Percentiles rank a stretch among this genome's conserved stretches.
Evolutionary conservation across 2,888 invertebrate species (phyloP).

Genomic region (Nemotelus pantherinus): DNA sequence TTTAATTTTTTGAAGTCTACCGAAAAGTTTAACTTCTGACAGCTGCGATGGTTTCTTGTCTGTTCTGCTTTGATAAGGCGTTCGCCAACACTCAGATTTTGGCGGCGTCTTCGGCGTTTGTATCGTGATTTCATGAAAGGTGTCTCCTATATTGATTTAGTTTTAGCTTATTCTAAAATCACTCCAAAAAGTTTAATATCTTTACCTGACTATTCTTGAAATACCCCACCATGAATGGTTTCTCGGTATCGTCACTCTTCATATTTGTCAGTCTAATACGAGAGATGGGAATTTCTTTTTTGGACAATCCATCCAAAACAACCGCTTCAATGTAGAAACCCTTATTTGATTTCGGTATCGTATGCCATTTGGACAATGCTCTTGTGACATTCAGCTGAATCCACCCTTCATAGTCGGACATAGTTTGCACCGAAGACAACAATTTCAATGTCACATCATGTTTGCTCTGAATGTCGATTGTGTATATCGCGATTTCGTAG

Average conservation of each 20-base stretch:
- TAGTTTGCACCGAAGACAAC: conserved; percentile 79
- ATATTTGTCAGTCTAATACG: conserved; percentile 84
- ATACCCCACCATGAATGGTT: conserved; percentile 93
- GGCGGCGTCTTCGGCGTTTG: background rate
- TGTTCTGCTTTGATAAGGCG: conserved; percentile 55
- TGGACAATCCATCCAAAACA: conserved; percentile 73
- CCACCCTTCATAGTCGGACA: conserved; percentile 85
- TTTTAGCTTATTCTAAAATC: no score
- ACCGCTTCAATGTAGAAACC: conserved; percentile 86
- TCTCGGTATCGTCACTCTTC: conserved; percentile 80
- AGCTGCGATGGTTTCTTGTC: conserved; percentile 71
- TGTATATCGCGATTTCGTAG: conserved; percentile 61
- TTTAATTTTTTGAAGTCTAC: conserved; percentile 91
- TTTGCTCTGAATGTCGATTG: conserved; percentile 63
- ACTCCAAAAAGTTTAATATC: background rate
- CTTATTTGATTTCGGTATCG: conserved; percentile 79
- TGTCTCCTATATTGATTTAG: no score
- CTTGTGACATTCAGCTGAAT: conserved; percentile 84
- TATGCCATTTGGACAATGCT: conserved; percentile 81
- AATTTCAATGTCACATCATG: conserved; percentile 73
- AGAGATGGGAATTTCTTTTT: conserved; percentile 83
- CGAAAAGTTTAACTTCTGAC: conserved; percentile 89
- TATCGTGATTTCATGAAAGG: background rate
- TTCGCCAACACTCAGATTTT: conserved; percentile 57
- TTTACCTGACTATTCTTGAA: conserved; percentile 74